phyloP scores from a whole-genome alignment of 2,797 vertebrate genomes.

The Epinephelus malabaricus region DNA sequence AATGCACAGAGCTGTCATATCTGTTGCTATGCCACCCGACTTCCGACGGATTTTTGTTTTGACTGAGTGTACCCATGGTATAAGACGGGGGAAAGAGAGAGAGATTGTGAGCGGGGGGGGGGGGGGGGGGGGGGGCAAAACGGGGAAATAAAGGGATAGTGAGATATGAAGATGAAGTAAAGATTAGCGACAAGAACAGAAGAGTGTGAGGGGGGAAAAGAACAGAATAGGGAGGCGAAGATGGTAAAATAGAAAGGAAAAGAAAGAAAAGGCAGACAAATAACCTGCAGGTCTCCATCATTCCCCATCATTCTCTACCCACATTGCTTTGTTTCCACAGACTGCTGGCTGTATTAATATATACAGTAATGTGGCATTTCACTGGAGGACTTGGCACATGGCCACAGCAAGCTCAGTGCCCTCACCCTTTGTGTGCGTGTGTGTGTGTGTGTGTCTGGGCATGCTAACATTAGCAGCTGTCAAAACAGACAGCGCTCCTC shows the following conservation, averaged over 20 bases:
- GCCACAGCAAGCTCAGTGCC: constrained; percentile 53
- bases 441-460: constrained; percentile 39
- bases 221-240: neutral
- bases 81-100: constrained; percentile 1
- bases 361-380: constrained; percentile 71
- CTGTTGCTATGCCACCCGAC: constrained; percentile 75
- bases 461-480: constrained; percentile 76
- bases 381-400: constrained; percentile 59
- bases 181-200: neutral
- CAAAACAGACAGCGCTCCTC: constrained; percentile 65
- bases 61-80: constrained; percentile 25
- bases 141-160: neutral
- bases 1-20: constrained; percentile 34
- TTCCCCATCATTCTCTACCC: constrained; percentile 10
- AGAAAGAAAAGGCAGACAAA: constrained; percentile 19
- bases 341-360: constrained; percentile 51
- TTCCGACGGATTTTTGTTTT: constrained; percentile 67
- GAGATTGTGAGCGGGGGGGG: neutral
- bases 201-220: neutral
- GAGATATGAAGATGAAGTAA: neutral
- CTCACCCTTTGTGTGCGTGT: constrained; percentile 45
- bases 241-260: neutral
- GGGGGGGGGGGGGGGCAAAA: neutral
- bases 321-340: constrained; percentile 26
- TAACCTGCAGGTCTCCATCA: constrained; percentile 33